Percentiles rank a stretch among this genome's conserved stretches.
phyloP scores from a whole-genome alignment of 2,888 invertebrate genomes.

The Xylota segnis region DNA sequence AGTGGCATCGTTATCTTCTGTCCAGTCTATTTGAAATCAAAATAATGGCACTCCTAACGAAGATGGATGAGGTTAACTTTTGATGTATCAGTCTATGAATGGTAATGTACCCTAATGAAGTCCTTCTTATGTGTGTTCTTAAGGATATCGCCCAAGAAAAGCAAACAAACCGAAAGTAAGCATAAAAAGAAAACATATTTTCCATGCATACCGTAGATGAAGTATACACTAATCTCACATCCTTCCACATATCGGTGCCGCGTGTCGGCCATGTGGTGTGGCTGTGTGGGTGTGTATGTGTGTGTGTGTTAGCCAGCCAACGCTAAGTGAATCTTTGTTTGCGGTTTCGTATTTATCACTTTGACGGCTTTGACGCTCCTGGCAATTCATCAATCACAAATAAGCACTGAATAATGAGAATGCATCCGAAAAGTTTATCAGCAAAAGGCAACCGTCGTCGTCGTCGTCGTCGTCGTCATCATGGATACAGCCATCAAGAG shows the following conservation, averaged over 20 bases:
- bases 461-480: background rate
- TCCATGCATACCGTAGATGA: constrained; percentile 1
- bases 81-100: constrained; percentile 69
- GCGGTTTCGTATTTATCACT: constrained; percentile 75
- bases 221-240: constrained; percentile 33
- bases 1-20: constrained; percentile 55
- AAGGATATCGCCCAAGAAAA: constrained; percentile 45
- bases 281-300: too few relatives aligned
- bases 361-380: constrained; percentile 70
- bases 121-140: constrained; percentile 48
- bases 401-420: constrained; percentile 76
- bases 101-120: constrained; percentile 68
- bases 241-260: background rate
- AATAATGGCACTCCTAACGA: constrained; percentile 72
- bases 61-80: constrained; percentile 70
- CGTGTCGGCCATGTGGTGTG: background rate
- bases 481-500: constrained; percentile 6
- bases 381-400: constrained; percentile 72
- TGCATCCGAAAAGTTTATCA: constrained; percentile 74
- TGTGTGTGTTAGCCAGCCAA: background rate
- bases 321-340: constrained; percentile 73
- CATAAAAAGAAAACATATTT: constrained; percentile 14
- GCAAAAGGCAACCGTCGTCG: constrained; percentile 9
- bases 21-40: constrained; percentile 66
- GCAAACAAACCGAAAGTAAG: constrained; percentile 47